Conservation (phyloP, 2,888 invertebrate species). For the Agrilus cyanescens region DNA sequence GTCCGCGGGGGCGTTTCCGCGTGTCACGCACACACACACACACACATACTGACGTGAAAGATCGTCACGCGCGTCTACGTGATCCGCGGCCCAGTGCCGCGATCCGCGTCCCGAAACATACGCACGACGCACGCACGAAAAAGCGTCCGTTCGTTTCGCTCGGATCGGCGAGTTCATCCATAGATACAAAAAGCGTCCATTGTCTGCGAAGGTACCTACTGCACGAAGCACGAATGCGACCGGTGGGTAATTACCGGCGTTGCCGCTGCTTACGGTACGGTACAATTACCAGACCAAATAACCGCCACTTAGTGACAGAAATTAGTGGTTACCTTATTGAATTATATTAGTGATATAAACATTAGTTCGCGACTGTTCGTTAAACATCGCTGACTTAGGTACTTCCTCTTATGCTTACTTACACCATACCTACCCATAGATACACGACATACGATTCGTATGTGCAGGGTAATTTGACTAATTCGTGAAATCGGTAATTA, state of each 20-base stretch:
- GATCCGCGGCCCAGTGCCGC: conserved; percentile 10
- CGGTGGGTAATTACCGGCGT: conserved; percentile 13
- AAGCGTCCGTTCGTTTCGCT: conserved; percentile 20
- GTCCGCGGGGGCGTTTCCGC: conserved; percentile 20
- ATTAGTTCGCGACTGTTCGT: conserved; percentile 12
- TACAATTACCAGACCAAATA: conserved; percentile 26
- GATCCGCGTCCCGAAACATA: conserved; percentile 27
- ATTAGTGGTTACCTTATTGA: conserved; percentile 26
- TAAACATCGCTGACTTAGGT: conserved; percentile 2
- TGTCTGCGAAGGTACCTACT: background rate
- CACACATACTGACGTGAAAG: background rate
- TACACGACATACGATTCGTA: too few relatives aligned
- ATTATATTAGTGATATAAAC: conserved; percentile 24
- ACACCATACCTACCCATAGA: too few relatives aligned
- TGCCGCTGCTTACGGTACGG: conserved; percentile 17
- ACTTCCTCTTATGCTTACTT: background rate
- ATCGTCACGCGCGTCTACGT: conserved; percentile 18
- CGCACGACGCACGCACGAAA: conserved; percentile 40
- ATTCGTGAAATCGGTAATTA: conserved; percentile 7
- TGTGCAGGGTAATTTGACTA: conserved; percentile 6
- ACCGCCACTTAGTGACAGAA: conserved; percentile 26
- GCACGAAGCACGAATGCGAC: too few relatives aligned
- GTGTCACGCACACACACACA: conserved; percentile 6
- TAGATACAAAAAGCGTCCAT: conserved; percentile 5
- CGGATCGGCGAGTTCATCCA: too few relatives aligned